Conservation (phyloP, 1,140 invertebrate genomes). For the Temnothorax nylanderi region DNA sequence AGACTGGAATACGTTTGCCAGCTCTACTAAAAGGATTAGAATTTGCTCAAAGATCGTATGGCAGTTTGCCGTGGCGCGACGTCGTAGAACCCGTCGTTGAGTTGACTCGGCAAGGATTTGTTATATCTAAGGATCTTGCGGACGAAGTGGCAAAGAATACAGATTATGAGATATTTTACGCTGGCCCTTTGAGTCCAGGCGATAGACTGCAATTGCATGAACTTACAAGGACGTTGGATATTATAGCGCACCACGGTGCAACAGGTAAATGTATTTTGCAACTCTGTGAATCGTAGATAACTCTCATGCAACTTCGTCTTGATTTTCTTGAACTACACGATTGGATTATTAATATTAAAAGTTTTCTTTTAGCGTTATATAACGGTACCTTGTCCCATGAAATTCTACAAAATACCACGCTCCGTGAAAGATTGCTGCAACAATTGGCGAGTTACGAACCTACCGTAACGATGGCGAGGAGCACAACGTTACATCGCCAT, state of each 20-base stretch:
- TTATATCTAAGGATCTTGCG: constrained; percentile 84
- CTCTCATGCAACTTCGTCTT: not conserved
- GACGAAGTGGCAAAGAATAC: constrained; percentile 81
- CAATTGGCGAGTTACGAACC: constrained; percentile 79
- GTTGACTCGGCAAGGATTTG: constrained; percentile 87
- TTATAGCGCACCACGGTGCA: constrained; percentile 83
- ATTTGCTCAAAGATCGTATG: constrained; percentile 87
- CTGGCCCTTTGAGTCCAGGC: constrained; percentile 82
- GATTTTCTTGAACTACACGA: not conserved
- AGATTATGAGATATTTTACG: constrained; percentile 81
- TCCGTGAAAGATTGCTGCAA: constrained; percentile 67
- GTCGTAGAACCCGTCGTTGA: constrained; percentile 88
- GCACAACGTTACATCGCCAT: constrained; percentile 81
- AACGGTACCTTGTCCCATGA: constrained; percentile 82
- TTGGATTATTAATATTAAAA: not conserved
- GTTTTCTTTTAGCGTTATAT: constrained; percentile 84
- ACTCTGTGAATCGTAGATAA: not conserved
- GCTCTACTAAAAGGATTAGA: constrained; percentile 87
- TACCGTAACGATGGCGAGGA: constrained; percentile 66
- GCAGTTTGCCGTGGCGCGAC: constrained; percentile 88
- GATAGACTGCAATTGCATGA: constrained; percentile 81
- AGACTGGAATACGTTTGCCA: constrained; percentile 85
- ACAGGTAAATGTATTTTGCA: constrained; percentile 78
- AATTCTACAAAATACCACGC: constrained; percentile 78
- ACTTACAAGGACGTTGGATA: constrained; percentile 84